Base-by-base conservation (phyloP, 2,113 vertebrate species). In the Maccullochella peelii region DNA sequence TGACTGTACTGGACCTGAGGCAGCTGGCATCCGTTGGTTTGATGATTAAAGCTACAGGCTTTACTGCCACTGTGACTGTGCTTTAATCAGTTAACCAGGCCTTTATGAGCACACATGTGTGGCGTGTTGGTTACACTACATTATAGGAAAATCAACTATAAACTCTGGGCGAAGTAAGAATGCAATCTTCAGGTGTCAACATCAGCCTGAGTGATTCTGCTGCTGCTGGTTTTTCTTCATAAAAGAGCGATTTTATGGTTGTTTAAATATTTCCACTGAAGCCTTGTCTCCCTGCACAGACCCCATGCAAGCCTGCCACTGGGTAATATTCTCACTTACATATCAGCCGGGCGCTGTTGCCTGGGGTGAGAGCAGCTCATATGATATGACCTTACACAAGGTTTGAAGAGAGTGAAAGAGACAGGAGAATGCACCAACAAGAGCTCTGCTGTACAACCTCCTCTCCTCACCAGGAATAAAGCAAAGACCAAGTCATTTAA, bases 271-370 rank as follows among this genome's bases (percentile, higher is more conserved):
- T 71, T 76, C 54, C 72, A 8, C 23, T 68, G 25, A 72, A 63
- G 68, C 55, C 58, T 42, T 30, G 33, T 62, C 40, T 49, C 25
- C 47, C 52, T 71, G 57, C 44, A n/a, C 8, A 62, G 68, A 79
- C 20, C 33, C 47, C 5, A 21, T 66, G 57, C 55, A 30, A 78
- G 69, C 27, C 63, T 67, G 74, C 47, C 4, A 33, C 77, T 25
- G 47, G 73, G n/a, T 80, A 76, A 87, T 92, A 54, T 79, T 92
- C 90, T 94, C 86, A 69, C 68, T 91, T 92, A 89, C 89, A 80
- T 67, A 70, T 90, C 80, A 81, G 87, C 84, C 4, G 69, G 71
- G 54, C 36, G 8, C 77, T 52, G 54, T 66, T 59, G 79, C 83
- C 75, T 57, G 69, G 36, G 80, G 82, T 76, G 77, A 85, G 59